Evolutionary conservation across 2,797 vertebrate species (phyloP).

Genomic region (Phoxinus dragarum): DNA sequence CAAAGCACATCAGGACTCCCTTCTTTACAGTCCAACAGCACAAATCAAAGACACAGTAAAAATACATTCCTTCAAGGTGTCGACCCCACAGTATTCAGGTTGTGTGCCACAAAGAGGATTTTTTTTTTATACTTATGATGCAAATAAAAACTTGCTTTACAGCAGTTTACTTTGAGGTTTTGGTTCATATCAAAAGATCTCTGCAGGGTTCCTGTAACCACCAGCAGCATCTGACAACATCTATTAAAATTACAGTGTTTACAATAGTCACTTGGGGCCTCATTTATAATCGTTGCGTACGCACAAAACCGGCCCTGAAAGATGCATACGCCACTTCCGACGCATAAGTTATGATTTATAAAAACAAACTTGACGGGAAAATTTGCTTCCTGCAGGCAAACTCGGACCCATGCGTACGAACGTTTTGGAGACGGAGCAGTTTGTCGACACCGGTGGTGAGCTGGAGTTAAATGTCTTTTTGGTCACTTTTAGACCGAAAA

Average conservation of each 20-base stretch:
- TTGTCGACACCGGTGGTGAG: too few relatives aligned
- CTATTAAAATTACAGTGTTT: background rate
- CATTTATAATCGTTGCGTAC: too few relatives aligned
- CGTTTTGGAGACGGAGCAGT: too few relatives aligned
- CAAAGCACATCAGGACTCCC: background rate
- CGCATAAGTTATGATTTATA: too few relatives aligned
- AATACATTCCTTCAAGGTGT: constrained; percentile 2
- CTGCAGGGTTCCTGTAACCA: background rate
- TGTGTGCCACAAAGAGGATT: constrained; percentile 2
- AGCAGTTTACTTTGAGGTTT: background rate
- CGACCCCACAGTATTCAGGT: constrained; percentile 21
- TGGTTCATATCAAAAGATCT: background rate
- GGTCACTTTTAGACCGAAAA: too few relatives aligned
- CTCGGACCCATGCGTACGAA: too few relatives aligned
- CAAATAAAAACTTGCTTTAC: background rate
- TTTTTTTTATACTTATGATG: background rate
- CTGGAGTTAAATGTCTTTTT: too few relatives aligned
- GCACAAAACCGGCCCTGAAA: too few relatives aligned
- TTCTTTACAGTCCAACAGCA: background rate
- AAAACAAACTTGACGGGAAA: too few relatives aligned
- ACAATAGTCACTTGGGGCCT: background rate
- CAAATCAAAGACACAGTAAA: background rate
- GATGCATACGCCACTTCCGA: too few relatives aligned
- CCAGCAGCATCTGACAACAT: background rate
- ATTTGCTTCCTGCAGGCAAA: too few relatives aligned